These are phyloP conservation scores for Metopia argyrocephala DNA, from an alignment of 2,888 invertebrate species.

Conservation along the genomic window DNA sequence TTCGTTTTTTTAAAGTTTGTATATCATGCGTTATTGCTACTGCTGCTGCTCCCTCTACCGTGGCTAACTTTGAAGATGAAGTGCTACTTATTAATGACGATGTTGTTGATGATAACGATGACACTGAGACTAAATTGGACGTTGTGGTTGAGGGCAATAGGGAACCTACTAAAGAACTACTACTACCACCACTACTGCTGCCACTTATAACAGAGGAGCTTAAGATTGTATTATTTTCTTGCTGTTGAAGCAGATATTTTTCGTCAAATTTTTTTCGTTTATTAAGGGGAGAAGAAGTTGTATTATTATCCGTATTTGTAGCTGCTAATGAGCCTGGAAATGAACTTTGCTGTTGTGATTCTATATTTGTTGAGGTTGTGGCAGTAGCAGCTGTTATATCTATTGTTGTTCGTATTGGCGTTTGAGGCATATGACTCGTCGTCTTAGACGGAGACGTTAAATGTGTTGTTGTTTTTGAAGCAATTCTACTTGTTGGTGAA, in stretches of 20 bases:
- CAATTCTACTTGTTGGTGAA: conserved; percentile 7
- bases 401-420: conserved; percentile 66
- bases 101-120: conserved; percentile 66
- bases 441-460: conserved; percentile 65
- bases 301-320: conserved; percentile 48
- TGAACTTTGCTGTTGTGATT: conserved; percentile 47
- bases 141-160: conserved; percentile 70
- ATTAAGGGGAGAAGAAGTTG: conserved; percentile 32
- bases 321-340: conserved; percentile 39
- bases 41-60: conserved; percentile 64
- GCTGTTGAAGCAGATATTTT: conserved; percentile 34
- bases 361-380: conserved; percentile 48
- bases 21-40: conserved; percentile 75
- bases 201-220: conserved; percentile 67
- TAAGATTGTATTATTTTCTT: conserved; percentile 54
- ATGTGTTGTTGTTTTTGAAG: conserved; percentile 43
- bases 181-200: conserved; percentile 66
- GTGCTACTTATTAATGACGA: conserved; percentile 60
- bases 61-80: conserved; percentile 23
- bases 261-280: conserved; percentile 58
- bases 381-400: conserved; percentile 64
- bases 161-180: conserved; percentile 69
- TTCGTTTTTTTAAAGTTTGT: conserved; percentile 82
- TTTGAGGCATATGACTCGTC: conserved; percentile 65
- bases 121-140: conserved; percentile 62